Evolutionary conservation across 2,797 vertebrate species (phyloP).

Genomic region (Diceros bicornis): DNA sequence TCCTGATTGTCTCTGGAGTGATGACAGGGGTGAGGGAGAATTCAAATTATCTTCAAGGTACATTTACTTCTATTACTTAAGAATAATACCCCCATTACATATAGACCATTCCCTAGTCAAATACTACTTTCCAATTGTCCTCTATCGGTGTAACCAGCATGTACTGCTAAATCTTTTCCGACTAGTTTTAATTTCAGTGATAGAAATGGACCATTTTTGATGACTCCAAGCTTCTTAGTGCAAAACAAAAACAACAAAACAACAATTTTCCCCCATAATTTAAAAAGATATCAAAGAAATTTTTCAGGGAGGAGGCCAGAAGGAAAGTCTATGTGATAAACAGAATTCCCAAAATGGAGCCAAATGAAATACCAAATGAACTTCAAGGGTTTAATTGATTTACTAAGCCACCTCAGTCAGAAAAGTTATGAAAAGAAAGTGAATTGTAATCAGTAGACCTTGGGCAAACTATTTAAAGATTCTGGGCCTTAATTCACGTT

Average conservation of each 20-base stretch:
- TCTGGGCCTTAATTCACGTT: neutral
- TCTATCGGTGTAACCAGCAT: neutral
- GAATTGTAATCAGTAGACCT: neutral
- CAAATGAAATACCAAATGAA: constrained; percentile 19
- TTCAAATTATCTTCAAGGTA: constrained; percentile 62
- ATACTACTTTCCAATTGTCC: constrained; percentile 57
- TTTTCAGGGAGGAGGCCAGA: neutral
- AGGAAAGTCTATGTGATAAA: neutral
- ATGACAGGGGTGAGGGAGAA: constrained; percentile 68
- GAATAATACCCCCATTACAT: constrained; percentile 58
- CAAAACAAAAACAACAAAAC: neutral
- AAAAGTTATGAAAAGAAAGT: constrained; percentile 61
- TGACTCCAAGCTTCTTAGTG: neutral
- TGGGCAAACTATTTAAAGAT: neutral
- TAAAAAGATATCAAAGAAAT: neutral
- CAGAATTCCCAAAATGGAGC: neutral
- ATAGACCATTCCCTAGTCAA: constrained; percentile 66
- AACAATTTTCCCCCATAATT: neutral
- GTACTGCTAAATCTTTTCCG: neutral
- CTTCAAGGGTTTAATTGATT: constrained; percentile 49
- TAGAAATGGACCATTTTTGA: neutral
- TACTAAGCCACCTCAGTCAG: neutral
- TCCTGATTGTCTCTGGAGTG: neutral
- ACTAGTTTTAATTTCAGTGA: neutral
- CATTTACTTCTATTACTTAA: constrained; percentile 71